Percentiles rank a stretch among this genome's conserved stretches.
Conservation (phyloP, 2,888 invertebrate genomes). For the Neocrepidodera transversa region DNA sequence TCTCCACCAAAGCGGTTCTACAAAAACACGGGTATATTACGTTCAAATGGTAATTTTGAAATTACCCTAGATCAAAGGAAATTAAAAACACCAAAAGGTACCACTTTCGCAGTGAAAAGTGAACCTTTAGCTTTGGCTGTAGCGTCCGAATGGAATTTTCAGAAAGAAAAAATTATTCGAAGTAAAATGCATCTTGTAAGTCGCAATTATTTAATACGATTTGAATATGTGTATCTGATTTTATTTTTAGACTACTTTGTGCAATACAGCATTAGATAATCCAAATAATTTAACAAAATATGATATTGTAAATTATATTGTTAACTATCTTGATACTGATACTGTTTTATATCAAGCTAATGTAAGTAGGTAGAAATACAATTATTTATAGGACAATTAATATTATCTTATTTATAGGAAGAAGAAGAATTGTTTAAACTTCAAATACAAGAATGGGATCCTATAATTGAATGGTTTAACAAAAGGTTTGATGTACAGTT, state of each 20-base stretch:
- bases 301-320: slow-evolving; percentile 78
- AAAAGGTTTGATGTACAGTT: slow-evolving; percentile 77
- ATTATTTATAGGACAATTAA: too few relatives aligned
- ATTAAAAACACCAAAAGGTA: slow-evolving; percentile 88
- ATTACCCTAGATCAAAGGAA: slow-evolving; percentile 87
- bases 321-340: slow-evolving; percentile 83
- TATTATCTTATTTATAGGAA: slow-evolving; percentile 70
- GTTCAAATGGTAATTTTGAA: slow-evolving; percentile 68
- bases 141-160: slow-evolving; percentile 93
- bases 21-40: slow-evolving; percentile 44
- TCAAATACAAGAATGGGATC: slow-evolving; percentile 87
- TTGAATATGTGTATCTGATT: too few relatives aligned
- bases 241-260: slow-evolving; percentile 77
- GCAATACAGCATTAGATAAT: slow-evolving; percentile 92
- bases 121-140: slow-evolving; percentile 92
- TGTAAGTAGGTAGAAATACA: slow-evolving; percentile 61
- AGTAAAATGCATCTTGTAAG: slow-evolving; percentile 89
- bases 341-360: slow-evolving; percentile 80
- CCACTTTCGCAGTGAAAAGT: slow-evolving; percentile 76
- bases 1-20: slow-evolving; percentile 44
- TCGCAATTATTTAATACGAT: too few relatives aligned
- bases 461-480: slow-evolving; percentile 89
- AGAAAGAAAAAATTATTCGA: slow-evolving; percentile 77
- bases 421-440: slow-evolving; percentile 78
- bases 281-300: slow-evolving; percentile 80